These are phyloP conservation scores for Gallinago paraguaiae DNA, from an alignment of 2,113 vertebrate genomes.

Conservation along the genomic window DNA sequence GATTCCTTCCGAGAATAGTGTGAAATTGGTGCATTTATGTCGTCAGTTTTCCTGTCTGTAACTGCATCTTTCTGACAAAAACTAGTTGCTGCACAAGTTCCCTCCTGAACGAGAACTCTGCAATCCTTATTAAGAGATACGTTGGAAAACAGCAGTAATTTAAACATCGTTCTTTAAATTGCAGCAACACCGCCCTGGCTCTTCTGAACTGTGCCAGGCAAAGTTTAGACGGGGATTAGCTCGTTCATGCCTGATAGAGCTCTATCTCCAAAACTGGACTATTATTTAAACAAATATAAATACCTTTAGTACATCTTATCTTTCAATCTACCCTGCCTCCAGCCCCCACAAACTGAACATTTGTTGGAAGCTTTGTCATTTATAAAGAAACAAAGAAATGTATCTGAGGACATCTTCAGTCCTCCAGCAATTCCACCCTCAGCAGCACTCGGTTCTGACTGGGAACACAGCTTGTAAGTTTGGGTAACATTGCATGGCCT, in stretches of 20 bases:
- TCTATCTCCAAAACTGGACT: constrained; percentile 32
- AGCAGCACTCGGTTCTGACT: background rate
- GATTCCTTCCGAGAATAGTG: background rate
- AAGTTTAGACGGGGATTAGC: constrained; percentile 38
- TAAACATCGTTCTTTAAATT: background rate
- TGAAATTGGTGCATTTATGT: background rate
- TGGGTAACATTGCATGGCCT: constrained; percentile 39
- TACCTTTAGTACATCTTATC: constrained; percentile 50
- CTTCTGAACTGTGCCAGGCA: background rate
- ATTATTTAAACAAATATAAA: constrained; percentile 61
- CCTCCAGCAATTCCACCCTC: background rate
- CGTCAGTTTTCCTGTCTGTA: background rate
- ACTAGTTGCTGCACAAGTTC: background rate
- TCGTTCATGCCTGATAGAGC: background rate
- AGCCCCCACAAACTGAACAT: constrained; percentile 20
- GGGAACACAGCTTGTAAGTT: background rate
- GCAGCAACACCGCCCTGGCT: background rate
- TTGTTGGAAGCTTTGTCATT: background rate
- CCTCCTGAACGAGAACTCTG: background rate
- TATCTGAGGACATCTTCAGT: background rate
- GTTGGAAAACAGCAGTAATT: background rate
- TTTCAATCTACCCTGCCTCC: background rate
- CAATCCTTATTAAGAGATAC: background rate
- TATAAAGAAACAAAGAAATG: background rate
- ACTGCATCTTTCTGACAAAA: background rate